Evolutionary conservation across 2,113 vertebrate genomes (phyloP).

Genomic region (Struthio camelus): DNA sequence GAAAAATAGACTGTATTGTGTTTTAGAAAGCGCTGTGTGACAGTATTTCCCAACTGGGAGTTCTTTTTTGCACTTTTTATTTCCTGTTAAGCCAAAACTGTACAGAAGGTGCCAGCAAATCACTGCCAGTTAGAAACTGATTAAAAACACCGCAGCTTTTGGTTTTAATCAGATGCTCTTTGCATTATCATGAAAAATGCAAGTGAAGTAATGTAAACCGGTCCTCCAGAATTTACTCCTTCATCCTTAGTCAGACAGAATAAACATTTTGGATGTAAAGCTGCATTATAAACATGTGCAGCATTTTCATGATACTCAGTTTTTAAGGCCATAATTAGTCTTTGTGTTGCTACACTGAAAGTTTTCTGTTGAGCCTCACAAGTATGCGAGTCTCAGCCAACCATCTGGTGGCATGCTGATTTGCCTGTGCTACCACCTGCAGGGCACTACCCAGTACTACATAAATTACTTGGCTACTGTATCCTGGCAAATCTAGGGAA

Average conservation of each 20-base stretch:
- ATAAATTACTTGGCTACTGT: background rate
- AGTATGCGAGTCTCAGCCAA: accelerated
- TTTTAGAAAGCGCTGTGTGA: background rate
- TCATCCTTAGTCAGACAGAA: background rate
- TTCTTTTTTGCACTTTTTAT: background rate
- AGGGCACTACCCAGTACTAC: background rate
- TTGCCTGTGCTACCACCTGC: background rate
- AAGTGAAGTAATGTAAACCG: background rate
- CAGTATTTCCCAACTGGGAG: background rate
- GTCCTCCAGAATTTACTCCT: background rate
- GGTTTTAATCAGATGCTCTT: background rate
- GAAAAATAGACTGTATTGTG: background rate
- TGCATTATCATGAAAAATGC: background rate
- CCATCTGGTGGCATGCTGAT: background rate
- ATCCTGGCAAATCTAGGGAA: background rate
- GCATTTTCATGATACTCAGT: accelerated
- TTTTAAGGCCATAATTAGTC: background rate
- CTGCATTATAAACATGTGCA: accelerated
- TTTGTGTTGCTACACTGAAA: background rate
- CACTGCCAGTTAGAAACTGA: background rate
- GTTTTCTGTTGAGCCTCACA: background rate
- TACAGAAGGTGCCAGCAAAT: background rate
- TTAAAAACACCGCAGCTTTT: background rate
- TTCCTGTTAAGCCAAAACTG: background rate
- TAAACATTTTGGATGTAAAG: background rate